Base-by-base conservation (phyloP, 1,140 invertebrate genomes). In the Drosophila parabipectinata region DNA sequence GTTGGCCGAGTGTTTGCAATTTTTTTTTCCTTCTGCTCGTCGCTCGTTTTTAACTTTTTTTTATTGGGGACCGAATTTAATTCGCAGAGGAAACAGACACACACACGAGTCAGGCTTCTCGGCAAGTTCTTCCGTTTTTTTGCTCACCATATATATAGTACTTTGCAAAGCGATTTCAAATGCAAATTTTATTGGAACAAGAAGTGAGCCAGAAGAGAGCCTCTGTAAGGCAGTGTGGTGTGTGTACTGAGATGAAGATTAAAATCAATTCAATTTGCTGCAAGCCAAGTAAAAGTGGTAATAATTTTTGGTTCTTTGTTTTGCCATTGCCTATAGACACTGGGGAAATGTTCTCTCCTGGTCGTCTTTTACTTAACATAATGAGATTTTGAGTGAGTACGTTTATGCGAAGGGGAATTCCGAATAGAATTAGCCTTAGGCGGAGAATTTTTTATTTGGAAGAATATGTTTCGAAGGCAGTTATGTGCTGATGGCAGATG, bases 181-280 rank as follows among this genome's bases (percentile, higher is more conserved):
- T 87, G 82, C 82, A 88, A 87, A 87, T 87, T 87, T 87, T 78
- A 88, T 87, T 87, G 82, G 58, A 76, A 78, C 69, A 67, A 77
- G 67, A 44, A 72, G 41, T 60, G 21, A 47, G 55, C 41, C 59
- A 7, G n/a, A 5, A 21, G 21, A 3, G 21, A 21, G 21, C 21
- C 21, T 21, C 21, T 21, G 21, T 3, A 21, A 21, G 21, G 21
- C 21, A 21, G 21, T 21, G 21, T 21, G 21, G 21, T 21, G 21
- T 39, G 30, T 39, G 30, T 30, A 14, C 12, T 18, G 37, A 68
- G 66, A 37, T 68, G 82, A 37, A 88, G 82, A 87, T 87, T 87
- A 87, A 87, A 87, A 87, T 87, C 82, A 87, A 87, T 87, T 87
- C 82, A 87, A 88, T 87, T 87, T 87, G 83, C 82, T 76, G 74